A percentile compares a stretch with the other conserved stretches of the same genome.
These are phyloP conservation scores for Epirrita christyi DNA, from an alignment of 2,888 invertebrate species.

Conservation along the genomic window DNA sequence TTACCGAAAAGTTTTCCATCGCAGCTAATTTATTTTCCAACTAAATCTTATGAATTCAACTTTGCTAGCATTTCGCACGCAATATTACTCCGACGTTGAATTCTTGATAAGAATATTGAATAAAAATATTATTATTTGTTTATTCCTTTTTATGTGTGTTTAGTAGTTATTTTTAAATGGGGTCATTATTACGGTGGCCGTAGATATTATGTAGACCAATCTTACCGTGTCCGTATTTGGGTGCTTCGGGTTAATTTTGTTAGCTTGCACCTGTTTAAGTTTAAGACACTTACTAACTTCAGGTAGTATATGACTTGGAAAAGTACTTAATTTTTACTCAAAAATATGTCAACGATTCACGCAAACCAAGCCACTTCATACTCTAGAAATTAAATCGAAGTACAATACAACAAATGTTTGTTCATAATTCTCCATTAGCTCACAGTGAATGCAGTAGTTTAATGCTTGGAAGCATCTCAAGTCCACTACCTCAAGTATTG, in stretches of 20 bases:
- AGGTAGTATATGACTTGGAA: too few relatives aligned
- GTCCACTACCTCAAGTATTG: neutral
- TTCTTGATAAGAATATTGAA: conserved; percentile 76
- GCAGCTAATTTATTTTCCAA: conserved; percentile 81
- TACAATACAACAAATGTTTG: neutral
- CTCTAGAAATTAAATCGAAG: too few relatives aligned
- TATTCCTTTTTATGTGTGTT: conserved; percentile 11
- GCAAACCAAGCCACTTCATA: too few relatives aligned
- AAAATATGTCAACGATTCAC: too few relatives aligned
- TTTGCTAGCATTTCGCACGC: conserved; percentile 76
- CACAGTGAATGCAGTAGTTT: neutral
- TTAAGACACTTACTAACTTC: too few relatives aligned
- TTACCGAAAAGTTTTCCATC: conserved; percentile 79
- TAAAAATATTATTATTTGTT: conserved; percentile 52
- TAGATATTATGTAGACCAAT: too few relatives aligned
- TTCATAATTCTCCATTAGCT: neutral
- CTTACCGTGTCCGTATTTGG: too few relatives aligned
- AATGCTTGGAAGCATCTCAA: neutral
- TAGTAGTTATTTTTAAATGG: neutral
- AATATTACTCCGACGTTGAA: conserved; percentile 75
- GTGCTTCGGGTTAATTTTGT: too few relatives aligned
- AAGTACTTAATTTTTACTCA: too few relatives aligned
- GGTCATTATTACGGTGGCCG: too few relatives aligned
- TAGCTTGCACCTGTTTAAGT: too few relatives aligned
- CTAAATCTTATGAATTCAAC: conserved; percentile 79